Evolutionary conservation across 2,888 invertebrate species (phyloP), one percentile per base, ranked within the genome.

Genomic region (Balanococcus diminutus): DNA sequence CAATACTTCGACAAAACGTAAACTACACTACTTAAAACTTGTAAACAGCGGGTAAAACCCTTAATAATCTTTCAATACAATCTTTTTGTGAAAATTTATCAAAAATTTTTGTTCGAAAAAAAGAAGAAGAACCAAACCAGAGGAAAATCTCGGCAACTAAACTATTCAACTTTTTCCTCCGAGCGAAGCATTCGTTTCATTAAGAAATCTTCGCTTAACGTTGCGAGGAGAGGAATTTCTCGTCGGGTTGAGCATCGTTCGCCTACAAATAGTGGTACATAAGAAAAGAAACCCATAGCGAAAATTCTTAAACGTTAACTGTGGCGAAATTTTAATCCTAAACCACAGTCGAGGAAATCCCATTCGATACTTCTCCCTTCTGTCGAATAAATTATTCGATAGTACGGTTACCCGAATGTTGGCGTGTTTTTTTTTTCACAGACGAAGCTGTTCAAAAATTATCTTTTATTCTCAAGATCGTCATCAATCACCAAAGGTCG

Each of bases 61-160:
- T 61, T 61, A 61, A 61, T 61, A 61, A 61, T 61, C 61, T 61
- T 61, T 61, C 61, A 61, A 61, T 61, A 61, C 61, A 28, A 61
- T 61, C 61, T 61, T 61, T 28, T 61, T 61, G n/a, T 25, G 22
- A 8, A 61, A 61, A 61, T 61, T 61, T 61, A 61, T 28, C 22
- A 25, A 61, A 61, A 61, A 61, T 28, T 61, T 25, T 61, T 28
- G 25, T 11, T 1, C 25, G 9, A 61, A 28, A 61, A 61, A 25
- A 61, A 61, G 25, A n/a, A 46, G n/a, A 46, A 5, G 14, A n/a
- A n/a, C n/a, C n/a, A n/a, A n/a, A n/a, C n/a, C 9, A 61, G 25
- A 28, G 9, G 61, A 25, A 61, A 46, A 61, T 25, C 9, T 9
- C 51, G 5, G 36, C 46, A 46, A 46, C 46, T 46, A 46, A 46